Evolutionary conservation across 2,113 vertebrate genomes (phyloP).

Genomic region (Sapajus apella): DNA sequence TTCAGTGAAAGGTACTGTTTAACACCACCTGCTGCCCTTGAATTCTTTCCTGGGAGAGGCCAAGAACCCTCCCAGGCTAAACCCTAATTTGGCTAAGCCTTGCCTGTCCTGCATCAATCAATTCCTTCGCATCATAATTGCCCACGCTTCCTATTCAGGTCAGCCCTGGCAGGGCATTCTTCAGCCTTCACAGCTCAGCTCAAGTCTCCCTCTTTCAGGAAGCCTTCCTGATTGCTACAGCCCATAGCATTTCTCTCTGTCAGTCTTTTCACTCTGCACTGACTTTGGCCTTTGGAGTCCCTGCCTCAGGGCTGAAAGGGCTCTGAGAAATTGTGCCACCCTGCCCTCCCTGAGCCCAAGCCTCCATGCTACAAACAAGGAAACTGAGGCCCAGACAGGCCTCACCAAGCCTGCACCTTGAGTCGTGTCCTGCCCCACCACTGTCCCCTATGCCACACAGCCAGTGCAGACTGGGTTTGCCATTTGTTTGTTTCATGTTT

Average conservation of each 20-base stretch:
- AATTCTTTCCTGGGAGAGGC: too few relatives aligned
- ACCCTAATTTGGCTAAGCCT: too few relatives aligned
- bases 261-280: neutral
- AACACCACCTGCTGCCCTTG: too few relatives aligned
- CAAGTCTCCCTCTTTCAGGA: neutral
- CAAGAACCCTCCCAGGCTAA: too few relatives aligned
- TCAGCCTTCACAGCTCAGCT: neutral
- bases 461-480: rapidly evolving
- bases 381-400: neutral
- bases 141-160: neutral
- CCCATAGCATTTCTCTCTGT: neutral
- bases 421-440: neutral
- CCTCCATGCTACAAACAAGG: neutral
- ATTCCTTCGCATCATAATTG: neutral
- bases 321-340: neutral
- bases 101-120: too few relatives aligned
- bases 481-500: too few relatives aligned
- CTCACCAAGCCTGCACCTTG: neutral
- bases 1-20: too few relatives aligned
- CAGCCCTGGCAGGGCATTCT: neutral
- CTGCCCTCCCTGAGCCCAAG: neutral
- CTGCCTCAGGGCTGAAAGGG: neutral
- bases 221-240: neutral
- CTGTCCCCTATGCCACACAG: neutral
- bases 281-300: neutral